phyloP scores from a whole-genome alignment of 2,797 vertebrate genomes.

The Artibeus jamaicensis region DNA sequence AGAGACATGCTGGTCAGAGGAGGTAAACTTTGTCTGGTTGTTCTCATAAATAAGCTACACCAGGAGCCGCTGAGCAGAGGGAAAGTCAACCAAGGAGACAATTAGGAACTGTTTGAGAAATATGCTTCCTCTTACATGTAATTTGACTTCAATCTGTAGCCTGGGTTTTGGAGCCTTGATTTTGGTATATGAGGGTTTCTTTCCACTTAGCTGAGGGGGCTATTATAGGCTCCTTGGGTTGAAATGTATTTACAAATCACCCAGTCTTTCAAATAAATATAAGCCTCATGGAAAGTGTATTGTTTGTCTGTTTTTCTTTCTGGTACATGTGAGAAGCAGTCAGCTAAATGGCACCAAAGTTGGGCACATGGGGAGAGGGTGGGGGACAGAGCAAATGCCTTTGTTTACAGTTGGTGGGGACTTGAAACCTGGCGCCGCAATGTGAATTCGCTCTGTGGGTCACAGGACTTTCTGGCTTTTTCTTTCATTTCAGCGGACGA shows the following conservation, averaged over 20 bases:
- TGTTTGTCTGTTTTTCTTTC: background rate
- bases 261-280: background rate
- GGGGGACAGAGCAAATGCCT: background rate
- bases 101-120: background rate
- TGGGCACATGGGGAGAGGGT: background rate
- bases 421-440: fast-evolving
- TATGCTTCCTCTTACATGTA: background rate
- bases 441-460: background rate
- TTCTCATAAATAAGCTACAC: background rate
- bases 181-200: background rate
- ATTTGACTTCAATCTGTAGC: background rate
- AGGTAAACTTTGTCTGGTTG: background rate
- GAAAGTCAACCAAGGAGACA: background rate
- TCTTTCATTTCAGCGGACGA: background rate
- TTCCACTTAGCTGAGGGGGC: background rate
- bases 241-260: background rate
- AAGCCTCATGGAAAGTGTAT: background rate
- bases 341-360: background rate
- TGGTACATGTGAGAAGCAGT: background rate
- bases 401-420: background rate
- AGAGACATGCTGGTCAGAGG: background rate
- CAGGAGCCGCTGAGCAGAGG: background rate
- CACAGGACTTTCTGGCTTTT: background rate
- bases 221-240: background rate
- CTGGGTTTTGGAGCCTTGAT: background rate